Evolutionary conservation across 2,888 invertebrate genomes (phyloP).

Genomic region (Tipula vernalis): DNA sequence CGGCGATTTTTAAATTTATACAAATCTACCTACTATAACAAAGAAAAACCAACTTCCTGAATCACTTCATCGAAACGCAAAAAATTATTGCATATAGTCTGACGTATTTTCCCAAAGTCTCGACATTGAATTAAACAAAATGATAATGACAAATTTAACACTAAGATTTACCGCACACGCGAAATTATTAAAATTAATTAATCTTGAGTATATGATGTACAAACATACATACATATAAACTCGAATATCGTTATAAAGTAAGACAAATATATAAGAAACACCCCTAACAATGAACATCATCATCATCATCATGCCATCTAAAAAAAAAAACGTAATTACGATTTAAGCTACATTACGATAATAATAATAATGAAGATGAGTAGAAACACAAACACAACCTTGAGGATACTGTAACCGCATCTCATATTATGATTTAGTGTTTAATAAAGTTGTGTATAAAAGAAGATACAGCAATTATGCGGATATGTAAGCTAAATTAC

Average conservation of each 20-base stretch:
- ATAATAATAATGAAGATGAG: not conserved
- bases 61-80: not conserved
- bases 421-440: not conserved
- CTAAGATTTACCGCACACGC: not conserved
- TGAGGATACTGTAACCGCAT: not conserved
- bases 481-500: not conserved
- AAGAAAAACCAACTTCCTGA: not conserved
- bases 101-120: not conserved
- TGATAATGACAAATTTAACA: not conserved
- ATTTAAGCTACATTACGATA: not conserved
- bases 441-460: not conserved
- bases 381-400: not conserved
- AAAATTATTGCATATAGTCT: not conserved
- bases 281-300: not conserved
- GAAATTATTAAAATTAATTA: not conserved
- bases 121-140: not conserved
- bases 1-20: not conserved
- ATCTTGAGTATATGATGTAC: not conserved
- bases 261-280: not conserved
- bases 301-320: not conserved
- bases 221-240: not conserved
- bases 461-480: not conserved
- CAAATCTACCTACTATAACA: not conserved
- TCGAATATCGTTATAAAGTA: not conserved
- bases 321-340: not conserved